Evolutionary conservation across 2,888 invertebrate species (phyloP), one percentile per base, ranked within the genome.

Genomic region (Drosophila sordidula): DNA sequence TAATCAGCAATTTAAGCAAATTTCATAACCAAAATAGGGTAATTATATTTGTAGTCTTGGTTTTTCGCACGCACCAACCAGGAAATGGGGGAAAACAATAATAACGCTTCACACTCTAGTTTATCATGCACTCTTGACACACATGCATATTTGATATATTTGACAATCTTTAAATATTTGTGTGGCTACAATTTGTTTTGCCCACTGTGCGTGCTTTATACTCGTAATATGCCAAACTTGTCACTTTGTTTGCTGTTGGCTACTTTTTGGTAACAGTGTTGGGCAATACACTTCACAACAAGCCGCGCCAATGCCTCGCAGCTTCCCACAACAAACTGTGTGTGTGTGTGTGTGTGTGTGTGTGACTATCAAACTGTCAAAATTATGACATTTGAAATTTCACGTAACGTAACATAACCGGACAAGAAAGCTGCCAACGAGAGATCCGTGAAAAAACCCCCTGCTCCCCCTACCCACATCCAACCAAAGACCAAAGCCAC

Each of bases 311-410:
- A 57, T 63, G 67, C 65, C 63, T 62, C 44, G 39, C 76, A 75
- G 75, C 75, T 63, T 66, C 69, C 63, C 70, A 70, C 56, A 46
- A 45, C 62, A 52, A 34, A 58, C 51, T 44, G 18, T 26, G 57
- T 56, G 54, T 58, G 29, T 55, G 51, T 59, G 42, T 47, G n/a
- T 69, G 70, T 62, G 49, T 63, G 51, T 68, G 51, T 67, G 62
- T 78, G 38, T 68, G 79, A 75, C 87, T 82, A 86, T 86, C 86
- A 88, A 84, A 76, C 86, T 86, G 86, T 86, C 86, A 89, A 79
- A 86, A 89, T 83, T 83, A 80, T 88, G 89, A 86, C 89, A 89
- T 89, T 89, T 86, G 89, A 86, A 89, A 89, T 86, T 86, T 88
- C 89, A 86, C 89, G 87, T 88, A 89, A 75, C 72, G 75, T 68